phyloP scores from a whole-genome alignment of 2,113 vertebrate species.

The Trichechus manatus region DNA sequence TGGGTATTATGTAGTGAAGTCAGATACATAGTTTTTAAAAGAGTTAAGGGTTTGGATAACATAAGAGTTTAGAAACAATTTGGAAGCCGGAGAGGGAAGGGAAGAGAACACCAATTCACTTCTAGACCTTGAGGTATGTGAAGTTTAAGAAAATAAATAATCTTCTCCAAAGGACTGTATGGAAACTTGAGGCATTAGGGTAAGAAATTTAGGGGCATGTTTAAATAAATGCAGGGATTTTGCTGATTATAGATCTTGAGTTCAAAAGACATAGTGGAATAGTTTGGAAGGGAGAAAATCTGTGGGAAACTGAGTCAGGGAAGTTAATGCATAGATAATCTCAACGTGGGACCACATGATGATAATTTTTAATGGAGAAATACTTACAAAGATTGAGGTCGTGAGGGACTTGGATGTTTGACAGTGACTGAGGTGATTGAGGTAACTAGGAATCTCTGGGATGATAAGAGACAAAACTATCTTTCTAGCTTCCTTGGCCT shows the following conservation, averaged over 20 bases:
- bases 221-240: not conserved
- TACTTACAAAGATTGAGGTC: not conserved
- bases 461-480: not conserved
- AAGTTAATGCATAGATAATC: not conserved
- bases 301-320: not conserved
- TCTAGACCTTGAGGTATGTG: not conserved
- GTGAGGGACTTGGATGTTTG: not conserved
- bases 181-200: not conserved
- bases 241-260: not conserved
- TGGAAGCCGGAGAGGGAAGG: not conserved
- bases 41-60: not conserved
- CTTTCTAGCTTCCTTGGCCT: not conserved
- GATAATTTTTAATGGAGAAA: constrained; percentile 35
- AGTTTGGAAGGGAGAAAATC: not conserved
- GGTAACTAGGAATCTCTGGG: not conserved
- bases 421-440: not conserved
- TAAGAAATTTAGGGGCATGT: not conserved
- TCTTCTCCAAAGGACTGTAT: not conserved
- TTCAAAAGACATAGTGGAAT: not conserved
- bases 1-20: not conserved
- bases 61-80: not conserved
- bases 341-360: not conserved
- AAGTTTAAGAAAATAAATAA: not conserved
- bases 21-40: not conserved
- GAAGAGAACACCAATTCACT: not conserved